These are phyloP conservation scores for Cephus pygmeus DNA, from an alignment of 2,888 invertebrate species.

Conservation along the genomic window DNA sequence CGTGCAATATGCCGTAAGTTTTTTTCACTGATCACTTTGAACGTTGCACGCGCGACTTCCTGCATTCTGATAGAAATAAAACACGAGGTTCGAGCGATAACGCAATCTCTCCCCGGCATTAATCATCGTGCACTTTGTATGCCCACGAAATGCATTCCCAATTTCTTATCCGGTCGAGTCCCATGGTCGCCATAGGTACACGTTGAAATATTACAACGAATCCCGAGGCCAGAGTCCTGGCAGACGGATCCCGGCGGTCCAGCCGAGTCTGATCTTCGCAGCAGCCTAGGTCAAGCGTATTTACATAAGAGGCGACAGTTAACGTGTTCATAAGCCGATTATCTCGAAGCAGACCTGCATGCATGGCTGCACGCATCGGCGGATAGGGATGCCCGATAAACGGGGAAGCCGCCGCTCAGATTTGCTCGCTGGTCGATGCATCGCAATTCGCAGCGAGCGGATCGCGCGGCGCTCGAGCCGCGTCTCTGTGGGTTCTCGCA, in stretches of 20 bases:
- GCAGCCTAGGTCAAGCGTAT: background rate
- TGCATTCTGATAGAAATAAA: background rate
- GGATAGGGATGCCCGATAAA: background rate
- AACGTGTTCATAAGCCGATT: slow-evolving; percentile 18
- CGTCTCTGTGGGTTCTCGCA: background rate
- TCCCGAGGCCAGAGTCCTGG: background rate
- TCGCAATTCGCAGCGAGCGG: background rate
- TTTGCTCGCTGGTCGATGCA: background rate
- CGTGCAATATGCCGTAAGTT: background rate
- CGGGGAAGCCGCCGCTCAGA: background rate
- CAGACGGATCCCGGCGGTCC: background rate
- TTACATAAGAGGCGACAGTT: slow-evolving; percentile 4
- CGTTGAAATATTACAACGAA: background rate
- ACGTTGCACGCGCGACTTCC: background rate
- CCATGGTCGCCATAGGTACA: background rate
- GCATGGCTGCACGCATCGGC: background rate
- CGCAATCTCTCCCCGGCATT: background rate
- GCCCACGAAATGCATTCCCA: background rate
- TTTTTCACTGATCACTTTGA: background rate
- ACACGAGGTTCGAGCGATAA: background rate
- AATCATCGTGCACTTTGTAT: background rate
- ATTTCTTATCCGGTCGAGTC: background rate
- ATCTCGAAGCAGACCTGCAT: slow-evolving; percentile 4
- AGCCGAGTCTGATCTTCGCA: background rate
- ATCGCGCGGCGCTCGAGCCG: background rate